Base-by-base conservation (phyloP, 2,797 vertebrate genomes). In the Syngnathus rostellatus region DNA sequence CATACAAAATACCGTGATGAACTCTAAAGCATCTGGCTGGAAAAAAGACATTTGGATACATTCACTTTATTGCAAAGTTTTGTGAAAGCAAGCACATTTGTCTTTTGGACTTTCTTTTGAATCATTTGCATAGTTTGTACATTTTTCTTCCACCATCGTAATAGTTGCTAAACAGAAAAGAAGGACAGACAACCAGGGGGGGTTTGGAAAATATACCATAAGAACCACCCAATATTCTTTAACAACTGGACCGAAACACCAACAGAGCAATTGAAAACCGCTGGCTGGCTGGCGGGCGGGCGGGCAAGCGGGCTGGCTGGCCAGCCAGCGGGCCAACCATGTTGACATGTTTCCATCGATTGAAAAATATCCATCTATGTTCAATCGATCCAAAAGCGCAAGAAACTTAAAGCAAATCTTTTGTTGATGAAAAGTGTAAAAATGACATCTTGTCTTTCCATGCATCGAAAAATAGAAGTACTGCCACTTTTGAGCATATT, bases 41-140 rank as follows among this genome's bases (percentile, higher is more conserved):
- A 55, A 83, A 73, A 84, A 79, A 87, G 74, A 83, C 61, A 72
- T 75, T 80, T 76, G 71, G 77, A 82, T 89, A 91, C 87, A 90
- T 91, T 91, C 85, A 85, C 85, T 91, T 90, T 90, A 91, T 90
- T 91, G 89, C 86, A 88, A 80, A 73, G 67, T 80, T 80, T 83
- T 86, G 69, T 79, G 83, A 87, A 87, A 90, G 87, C 89, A 89
- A 88, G 89, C 87, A 69, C 77, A 84, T 81, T 79, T 79, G 64
- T 79, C 53, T 65, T 53, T 46, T 2, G 31, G 31, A 31, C 31
- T 64, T n/a, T 39, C 8, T 31, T 74, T 77, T 75, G 74, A 68
- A 75, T 64, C 7, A 69, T 88, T 90, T 91, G 90, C 90, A 91
- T 91, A 91, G 90, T 86, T 88, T 75, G 51, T 57, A 37, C 72